Evolutionary conservation across 2,797 vertebrate species (phyloP), one percentile per base, ranked within the genome.

Genomic region (Melanotaenia boesemani): DNA sequence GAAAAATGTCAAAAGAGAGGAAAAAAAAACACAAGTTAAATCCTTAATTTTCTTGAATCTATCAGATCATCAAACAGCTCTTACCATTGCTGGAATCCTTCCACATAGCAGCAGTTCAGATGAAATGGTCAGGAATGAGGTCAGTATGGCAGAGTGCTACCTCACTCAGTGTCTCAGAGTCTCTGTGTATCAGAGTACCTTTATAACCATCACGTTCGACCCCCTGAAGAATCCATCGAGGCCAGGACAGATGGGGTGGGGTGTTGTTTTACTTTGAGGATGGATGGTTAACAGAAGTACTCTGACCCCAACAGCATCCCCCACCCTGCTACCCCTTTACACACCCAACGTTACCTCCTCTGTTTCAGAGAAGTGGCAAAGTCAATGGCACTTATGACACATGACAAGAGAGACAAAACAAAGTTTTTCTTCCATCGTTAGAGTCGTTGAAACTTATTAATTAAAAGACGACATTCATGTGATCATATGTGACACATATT

Each of bases 21-120:
- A 10, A 10, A 44, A 10, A 44, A 50, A 50, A 15, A 54, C 11
- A 10, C 11, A 5, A 24, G 3, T 55, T 26, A 26, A 55, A 13
- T 5, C 22, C 52, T 26, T 55, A 4, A 11, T 55, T 55, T 62
- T 18, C 6, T 12, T 41, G 6, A 39, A 16, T 56, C 1, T 44
- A 1, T 15, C 2, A 58, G 2, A 22, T 8, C 37, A 15, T 7
- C n/a, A 72, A 59, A 24, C 1, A 9, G 60, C 15, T 70, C 92
- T 95, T 90, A 95, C 94, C 94, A 5, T 72, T 83, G 61, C 71
- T 83, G 50, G 83, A 77, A 77, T 94, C 92, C 69, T 92, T 94
- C 94, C 93, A 94, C 94, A 95, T 95, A 8, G 16, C 79, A 65
- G 69, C 78, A 26, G 80, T 13, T 46, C 12, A 30, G 67, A 44